Conservation (phyloP, 64 coral and sea anemone genomes). For the Stylophora pistillata region DNA sequence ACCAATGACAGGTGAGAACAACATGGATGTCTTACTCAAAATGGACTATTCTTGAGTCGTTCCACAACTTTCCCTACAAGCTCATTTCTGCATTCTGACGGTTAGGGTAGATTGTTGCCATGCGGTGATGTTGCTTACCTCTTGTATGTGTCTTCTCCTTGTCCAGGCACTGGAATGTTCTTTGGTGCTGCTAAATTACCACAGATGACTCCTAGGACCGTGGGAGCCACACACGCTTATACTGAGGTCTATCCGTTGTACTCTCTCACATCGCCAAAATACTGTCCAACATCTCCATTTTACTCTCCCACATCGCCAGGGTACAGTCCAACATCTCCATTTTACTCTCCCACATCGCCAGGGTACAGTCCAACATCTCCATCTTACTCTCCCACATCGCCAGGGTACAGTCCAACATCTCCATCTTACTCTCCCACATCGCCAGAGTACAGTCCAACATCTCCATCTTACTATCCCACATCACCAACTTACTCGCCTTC, state of each 20-base stretch:
- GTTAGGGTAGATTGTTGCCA: too few species aligned
- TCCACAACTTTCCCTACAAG: not conserved
- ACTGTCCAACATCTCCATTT: slow-evolving; percentile 85
- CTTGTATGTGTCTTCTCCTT: not conserved
- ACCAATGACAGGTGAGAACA: slow-evolving; percentile 77
- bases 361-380: slow-evolving; percentile 73
- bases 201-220: slow-evolving; percentile 95
- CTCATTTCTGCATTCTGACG: too few species aligned
- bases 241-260: slow-evolving; percentile 85
- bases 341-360: slow-evolving; percentile 83
- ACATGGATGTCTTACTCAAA: not conserved
- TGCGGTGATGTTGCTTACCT: too few species aligned
- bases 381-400: slow-evolving; percentile 81
- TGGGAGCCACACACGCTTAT: slow-evolving; percentile 89
- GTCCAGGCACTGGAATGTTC: slow-evolving; percentile 96
- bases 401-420: slow-evolving; percentile 82
- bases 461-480: too few species aligned
- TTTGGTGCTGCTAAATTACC: slow-evolving; percentile 96
- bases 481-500: slow-evolving; percentile 91
- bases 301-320: slow-evolving; percentile 80
- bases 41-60: not conserved
- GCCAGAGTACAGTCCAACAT: slow-evolving; percentile 85
- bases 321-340: too few species aligned
- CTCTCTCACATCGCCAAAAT: slow-evolving; percentile 80
- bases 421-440: slow-evolving; percentile 90